phyloP scores from a whole-genome alignment of 2,113 vertebrate genomes.

The Amphiprion percula region DNA sequence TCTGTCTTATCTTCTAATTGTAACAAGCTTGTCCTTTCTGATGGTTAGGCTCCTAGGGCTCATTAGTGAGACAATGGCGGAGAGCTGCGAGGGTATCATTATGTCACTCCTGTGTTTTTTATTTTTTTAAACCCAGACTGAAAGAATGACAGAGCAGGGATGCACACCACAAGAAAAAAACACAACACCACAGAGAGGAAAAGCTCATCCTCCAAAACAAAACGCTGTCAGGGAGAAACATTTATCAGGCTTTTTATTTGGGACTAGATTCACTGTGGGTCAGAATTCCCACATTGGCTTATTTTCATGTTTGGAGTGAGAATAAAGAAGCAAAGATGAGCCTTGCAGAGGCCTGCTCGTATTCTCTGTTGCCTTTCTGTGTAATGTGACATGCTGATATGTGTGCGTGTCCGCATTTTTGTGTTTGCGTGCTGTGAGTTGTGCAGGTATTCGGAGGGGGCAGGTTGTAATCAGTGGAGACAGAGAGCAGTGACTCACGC shows the following conservation, averaged over 20 bases:
- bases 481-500: slow-evolving; percentile 51
- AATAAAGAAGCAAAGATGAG: not conserved
- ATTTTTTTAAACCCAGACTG: slow-evolving; percentile 33
- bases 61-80: slow-evolving; percentile 52
- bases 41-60: slow-evolving; percentile 37
- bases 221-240: slow-evolving; percentile 33
- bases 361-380: not conserved
- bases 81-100: slow-evolving; percentile 56
- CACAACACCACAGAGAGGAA: slow-evolving; percentile 31
- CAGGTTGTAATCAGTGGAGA: slow-evolving; percentile 58
- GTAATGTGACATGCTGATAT: slow-evolving; percentile 6
- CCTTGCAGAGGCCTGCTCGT: slow-evolving; percentile 2
- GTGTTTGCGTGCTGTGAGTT: slow-evolving; percentile 23
- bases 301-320: slow-evolving; percentile 7
- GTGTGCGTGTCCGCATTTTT: slow-evolving; percentile 5
- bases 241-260: slow-evolving; percentile 26
- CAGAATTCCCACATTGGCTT: slow-evolving; percentile 22
- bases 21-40: slow-evolving; percentile 58
- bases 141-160: slow-evolving; percentile 38
- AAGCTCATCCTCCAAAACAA: slow-evolving; percentile 50
- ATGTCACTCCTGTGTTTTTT: slow-evolving; percentile 52
- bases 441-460: slow-evolving; percentile 45
- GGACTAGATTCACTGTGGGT: slow-evolving; percentile 32
- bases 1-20: slow-evolving; percentile 62
- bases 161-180: slow-evolving; percentile 26